Percentiles rank a stretch among this genome's conserved stretches.
Conservation (phyloP, 1,140 invertebrate species). For the Delia radicum region DNA sequence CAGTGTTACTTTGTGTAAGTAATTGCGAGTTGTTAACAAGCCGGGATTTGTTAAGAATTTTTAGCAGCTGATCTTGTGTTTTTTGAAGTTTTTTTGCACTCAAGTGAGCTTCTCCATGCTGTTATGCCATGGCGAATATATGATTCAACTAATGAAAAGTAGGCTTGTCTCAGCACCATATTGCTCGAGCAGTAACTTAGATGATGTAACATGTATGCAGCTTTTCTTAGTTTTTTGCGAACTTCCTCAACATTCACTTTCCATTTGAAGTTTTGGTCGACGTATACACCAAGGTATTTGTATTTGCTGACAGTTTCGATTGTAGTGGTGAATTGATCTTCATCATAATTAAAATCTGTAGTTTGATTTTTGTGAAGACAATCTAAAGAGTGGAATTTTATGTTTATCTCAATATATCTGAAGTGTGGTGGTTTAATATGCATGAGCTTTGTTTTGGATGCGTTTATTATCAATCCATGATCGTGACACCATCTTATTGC, state of each 20-base stretch:
- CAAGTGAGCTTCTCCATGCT: neutral
- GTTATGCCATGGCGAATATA: neutral
- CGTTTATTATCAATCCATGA: neutral
- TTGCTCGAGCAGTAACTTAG: too few species aligned
- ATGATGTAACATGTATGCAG: too few species aligned
- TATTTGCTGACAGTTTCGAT: neutral
- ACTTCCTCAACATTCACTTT: too few species aligned
- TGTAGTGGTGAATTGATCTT: neutral
- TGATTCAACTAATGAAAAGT: neutral
- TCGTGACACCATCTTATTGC: neutral
- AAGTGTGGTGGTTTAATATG: neutral
- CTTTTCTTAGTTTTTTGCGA: too few species aligned
- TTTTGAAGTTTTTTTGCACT: neutral
- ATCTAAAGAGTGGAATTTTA: neutral
- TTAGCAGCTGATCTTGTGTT: too few species aligned
- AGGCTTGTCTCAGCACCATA: too few species aligned
- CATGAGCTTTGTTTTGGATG: neutral
- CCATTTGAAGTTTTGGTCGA: neutral
- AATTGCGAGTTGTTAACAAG: too few species aligned
- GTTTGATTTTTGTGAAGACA: neutral
- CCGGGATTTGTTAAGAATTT: too few species aligned
- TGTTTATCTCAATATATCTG: neutral
- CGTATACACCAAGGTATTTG: neutral
- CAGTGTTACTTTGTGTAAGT: too few species aligned
- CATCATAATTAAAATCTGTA: neutral